phyloP scores from a whole-genome alignment of 2,797 vertebrate species.

The Cossypha niveicapilla region DNA sequence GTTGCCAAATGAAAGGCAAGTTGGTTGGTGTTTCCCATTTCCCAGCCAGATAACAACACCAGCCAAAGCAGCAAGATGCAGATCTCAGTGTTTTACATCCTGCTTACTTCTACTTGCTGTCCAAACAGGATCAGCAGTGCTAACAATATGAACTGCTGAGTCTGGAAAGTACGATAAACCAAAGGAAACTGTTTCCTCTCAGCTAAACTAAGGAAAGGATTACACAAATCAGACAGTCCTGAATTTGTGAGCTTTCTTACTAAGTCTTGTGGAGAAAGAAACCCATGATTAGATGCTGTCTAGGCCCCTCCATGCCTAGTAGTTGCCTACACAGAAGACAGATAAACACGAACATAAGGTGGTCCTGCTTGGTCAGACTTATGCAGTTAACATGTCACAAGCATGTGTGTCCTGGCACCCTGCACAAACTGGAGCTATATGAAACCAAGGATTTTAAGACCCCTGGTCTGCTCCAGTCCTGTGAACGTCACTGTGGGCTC shows the following conservation, averaged over 20 bases:
- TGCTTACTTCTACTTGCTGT: slow-evolving; percentile 29
- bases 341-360: background rate
- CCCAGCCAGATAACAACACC: background rate
- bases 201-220: slow-evolving; percentile 37
- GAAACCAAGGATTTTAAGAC: background rate
- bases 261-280: background rate
- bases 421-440: background rate
- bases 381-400: background rate
- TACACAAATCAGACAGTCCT: background rate
- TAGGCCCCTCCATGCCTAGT: background rate
- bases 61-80: background rate
- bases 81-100: background rate
- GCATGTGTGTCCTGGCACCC: background rate
- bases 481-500: background rate
- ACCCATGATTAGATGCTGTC: background rate
- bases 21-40: background rate
- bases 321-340: background rate
- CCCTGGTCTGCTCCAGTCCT: background rate
- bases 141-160: slow-evolving; percentile 66
- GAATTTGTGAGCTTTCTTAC: background rate
- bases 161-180: slow-evolving; percentile 43
- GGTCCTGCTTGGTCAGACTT: background rate
- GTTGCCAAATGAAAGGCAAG: background rate
- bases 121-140: slow-evolving; percentile 40
- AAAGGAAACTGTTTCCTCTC: slow-evolving; percentile 45